Conservation (phyloP, 2,888 invertebrate genomes). For the Beris morrisii region DNA sequence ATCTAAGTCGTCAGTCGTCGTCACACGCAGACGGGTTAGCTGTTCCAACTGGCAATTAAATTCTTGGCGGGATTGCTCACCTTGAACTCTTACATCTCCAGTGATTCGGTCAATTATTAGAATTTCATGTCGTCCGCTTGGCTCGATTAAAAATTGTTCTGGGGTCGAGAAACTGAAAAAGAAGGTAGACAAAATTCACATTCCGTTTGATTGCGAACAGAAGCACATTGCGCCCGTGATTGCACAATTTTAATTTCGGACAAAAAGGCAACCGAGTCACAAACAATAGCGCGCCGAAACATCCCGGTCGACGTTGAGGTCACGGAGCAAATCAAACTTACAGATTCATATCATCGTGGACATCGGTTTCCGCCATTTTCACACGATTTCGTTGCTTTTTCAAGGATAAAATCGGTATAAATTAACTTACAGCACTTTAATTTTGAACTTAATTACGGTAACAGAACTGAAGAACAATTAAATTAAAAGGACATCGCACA, state of each 20-base stretch:
- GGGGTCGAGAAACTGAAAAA: slow-evolving; percentile 75
- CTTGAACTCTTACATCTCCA: slow-evolving; percentile 70
- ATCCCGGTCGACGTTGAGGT: no score
- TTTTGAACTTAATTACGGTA: no score
- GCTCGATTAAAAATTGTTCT: slow-evolving; percentile 87
- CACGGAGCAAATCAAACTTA: slow-evolving; percentile 56
- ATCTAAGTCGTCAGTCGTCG: no score
- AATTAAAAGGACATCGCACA: no score
- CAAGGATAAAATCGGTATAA: no score
- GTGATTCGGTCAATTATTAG: slow-evolving; percentile 83
- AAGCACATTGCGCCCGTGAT: background rate
- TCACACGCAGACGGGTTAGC: slow-evolving; percentile 18
- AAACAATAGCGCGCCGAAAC: background rate
- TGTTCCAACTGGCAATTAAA: background rate
- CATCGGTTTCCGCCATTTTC: slow-evolving; percentile 46
- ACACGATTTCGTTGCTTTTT: background rate
- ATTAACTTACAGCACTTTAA: no score
- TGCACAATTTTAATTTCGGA: no score
- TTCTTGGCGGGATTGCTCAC: slow-evolving; percentile 55
- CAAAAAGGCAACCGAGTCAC: background rate
- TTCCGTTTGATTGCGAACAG: background rate
- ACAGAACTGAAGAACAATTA: no score
- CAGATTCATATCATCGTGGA: slow-evolving; percentile 76
- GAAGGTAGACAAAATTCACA: slow-evolving; percentile 38
- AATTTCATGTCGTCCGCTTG: slow-evolving; percentile 72